These are phyloP conservation scores for Prunella himalayana DNA, from an alignment of 2,113 vertebrate genomes.

Conservation along the genomic window DNA sequence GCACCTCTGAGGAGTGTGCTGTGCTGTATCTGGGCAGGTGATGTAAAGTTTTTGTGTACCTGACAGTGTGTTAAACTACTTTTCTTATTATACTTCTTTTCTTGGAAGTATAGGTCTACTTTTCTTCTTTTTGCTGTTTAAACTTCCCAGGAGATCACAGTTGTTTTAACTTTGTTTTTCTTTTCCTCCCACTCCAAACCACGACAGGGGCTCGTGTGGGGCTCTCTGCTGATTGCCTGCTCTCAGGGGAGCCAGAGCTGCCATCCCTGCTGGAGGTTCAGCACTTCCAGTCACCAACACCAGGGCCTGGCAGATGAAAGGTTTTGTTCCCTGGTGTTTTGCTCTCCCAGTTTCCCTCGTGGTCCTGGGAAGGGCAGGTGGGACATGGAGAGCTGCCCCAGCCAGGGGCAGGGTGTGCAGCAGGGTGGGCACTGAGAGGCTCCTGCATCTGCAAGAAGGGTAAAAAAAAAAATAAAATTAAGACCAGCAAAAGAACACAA, in stretches of 20 bases:
- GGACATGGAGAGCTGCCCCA: rapidly evolving
- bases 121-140: no score
- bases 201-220: background rate
- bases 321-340: background rate
- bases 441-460: rapidly evolving
- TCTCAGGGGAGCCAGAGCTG: background rate
- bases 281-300: rapidly evolving
- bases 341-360: background rate
- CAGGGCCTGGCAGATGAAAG: background rate
- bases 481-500: background rate
- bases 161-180: no score
- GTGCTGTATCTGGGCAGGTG: background rate
- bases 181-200: no score
- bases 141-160: no score
- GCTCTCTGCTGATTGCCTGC: background rate
- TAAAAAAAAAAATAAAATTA: background rate
- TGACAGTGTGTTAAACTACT: no score
- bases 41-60: no score
- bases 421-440: rapidly evolving
- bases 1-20: background rate
- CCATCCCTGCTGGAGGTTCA: background rate
- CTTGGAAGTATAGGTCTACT: no score
- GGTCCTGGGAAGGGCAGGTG: background rate
- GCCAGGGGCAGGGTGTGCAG: rapidly evolving
- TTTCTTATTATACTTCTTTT: no score